phyloP scores from a whole-genome alignment of 2,888 invertebrate genomes.

The Zygaena filipendulae region DNA sequence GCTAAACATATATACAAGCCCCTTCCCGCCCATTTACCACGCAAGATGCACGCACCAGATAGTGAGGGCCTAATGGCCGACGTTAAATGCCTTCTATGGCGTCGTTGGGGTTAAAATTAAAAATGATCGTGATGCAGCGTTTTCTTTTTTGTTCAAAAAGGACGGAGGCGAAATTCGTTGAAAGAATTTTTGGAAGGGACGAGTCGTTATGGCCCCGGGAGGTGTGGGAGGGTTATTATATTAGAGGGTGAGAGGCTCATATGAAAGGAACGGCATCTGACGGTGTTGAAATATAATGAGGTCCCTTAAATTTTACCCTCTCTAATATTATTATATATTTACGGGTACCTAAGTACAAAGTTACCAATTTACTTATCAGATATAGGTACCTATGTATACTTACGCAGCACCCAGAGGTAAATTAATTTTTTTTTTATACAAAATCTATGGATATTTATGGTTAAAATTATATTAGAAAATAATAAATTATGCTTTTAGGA shows the following conservation, averaged over 20 bases:
- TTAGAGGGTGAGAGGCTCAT: constrained; percentile 33
- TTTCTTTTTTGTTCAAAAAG: constrained; percentile 60
- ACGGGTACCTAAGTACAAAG: too few relatives aligned
- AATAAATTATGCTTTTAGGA: too few relatives aligned
- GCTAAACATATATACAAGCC: too few relatives aligned
- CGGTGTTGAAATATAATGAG: constrained; percentile 50
- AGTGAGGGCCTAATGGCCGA: constrained; percentile 47
- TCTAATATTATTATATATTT: too few relatives aligned
- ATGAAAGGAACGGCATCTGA: constrained; percentile 43
- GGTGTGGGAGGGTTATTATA: constrained; percentile 55
- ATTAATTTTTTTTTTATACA: too few relatives aligned
- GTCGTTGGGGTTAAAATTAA: constrained; percentile 64
- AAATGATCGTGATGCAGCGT: constrained; percentile 61
- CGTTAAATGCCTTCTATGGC: constrained; percentile 56
- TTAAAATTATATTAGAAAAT: too few relatives aligned
- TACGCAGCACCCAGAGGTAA: too few relatives aligned
- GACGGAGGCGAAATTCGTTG: constrained; percentile 41
- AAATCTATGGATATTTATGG: too few relatives aligned
- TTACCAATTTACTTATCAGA: too few relatives aligned
- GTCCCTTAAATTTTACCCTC: constrained; percentile 47
- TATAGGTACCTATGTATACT: too few relatives aligned
- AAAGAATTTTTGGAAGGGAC: constrained; percentile 62
- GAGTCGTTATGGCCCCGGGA: constrained; percentile 39
- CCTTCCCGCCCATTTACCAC: constrained; percentile 45
- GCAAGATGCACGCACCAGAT: constrained; percentile 49